phyloP scores from a whole-genome alignment of 2,113 vertebrate species.

The Myotis brandtii region DNA sequence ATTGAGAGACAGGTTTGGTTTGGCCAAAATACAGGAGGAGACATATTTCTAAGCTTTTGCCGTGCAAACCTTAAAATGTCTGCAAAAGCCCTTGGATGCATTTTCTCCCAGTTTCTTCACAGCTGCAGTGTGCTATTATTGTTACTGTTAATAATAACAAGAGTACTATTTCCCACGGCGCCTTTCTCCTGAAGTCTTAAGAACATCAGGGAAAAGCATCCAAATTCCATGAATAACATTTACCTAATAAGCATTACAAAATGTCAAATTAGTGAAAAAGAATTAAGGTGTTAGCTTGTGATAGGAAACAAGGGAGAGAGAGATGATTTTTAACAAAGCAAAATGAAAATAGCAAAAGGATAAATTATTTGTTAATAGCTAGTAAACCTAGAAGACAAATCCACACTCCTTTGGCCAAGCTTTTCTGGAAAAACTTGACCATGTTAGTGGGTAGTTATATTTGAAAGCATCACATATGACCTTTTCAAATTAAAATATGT shows the following conservation, averaged over 20 bases:
- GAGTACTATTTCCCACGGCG: neutral
- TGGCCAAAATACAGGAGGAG: neutral
- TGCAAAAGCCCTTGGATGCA: neutral
- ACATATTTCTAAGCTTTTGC: neutral
- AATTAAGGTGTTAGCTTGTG: conserved; percentile 5
- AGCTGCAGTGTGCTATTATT: neutral
- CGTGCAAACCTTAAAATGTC: conserved; percentile 21
- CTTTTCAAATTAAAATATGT: conserved; percentile 13
- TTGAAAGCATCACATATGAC: neutral
- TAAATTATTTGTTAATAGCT: neutral
- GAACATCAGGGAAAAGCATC: neutral
- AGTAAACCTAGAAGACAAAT: neutral
- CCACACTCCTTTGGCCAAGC: neutral
- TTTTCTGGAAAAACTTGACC: neutral
- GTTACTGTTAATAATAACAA: neutral
- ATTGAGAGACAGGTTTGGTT: conserved; percentile 5
- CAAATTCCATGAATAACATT: neutral
- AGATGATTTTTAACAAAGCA: conserved; percentile 17
- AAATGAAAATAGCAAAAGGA: neutral
- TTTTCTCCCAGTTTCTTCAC: neutral
- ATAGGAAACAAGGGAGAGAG: neutral
- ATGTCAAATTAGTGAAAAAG: neutral
- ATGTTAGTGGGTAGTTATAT: neutral
- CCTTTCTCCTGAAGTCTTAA: neutral
- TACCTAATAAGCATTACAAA: conserved; percentile 24